Evolutionary conservation across 2,888 invertebrate species (phyloP), one percentile per base, ranked within the genome.

Genomic region (Metalampra italica): DNA sequence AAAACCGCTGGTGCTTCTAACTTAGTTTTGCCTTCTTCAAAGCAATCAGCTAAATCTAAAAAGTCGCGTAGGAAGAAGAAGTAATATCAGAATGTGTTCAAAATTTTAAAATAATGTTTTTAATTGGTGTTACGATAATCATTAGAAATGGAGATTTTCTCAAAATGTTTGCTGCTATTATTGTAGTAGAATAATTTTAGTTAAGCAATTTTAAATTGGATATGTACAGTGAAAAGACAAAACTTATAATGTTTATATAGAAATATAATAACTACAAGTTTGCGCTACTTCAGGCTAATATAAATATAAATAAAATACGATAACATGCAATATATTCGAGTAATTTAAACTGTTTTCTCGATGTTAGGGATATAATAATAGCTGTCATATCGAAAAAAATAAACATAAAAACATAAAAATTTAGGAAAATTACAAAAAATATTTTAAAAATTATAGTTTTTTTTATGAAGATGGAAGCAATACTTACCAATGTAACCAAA

Each of bases 51-150:
- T 56, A 87, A 88, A 56, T 83, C 90, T 66, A 91, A 90, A 68
- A 92, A 91, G 68, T 82, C 91, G 46, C 92, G 91, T 68, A 91
- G 90, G 69, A 92, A 92, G 82, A 91, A 91, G 71, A 92, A 92
- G 80, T 92, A 91, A 88, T 68, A 64, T 64, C 61, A 62, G 46
- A 46, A 36, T 73, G 78, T 79, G 78, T 81, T 80, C 76, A 77
- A 49, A 55, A 50, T 59, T 62, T 66, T 68, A 68, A 64, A 59
- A 69, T 63, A 57, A 61, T 63, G 68, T 66, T 69, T 66, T 60
- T 57, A 65, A 65, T 66, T 42, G 55, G 44, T 54, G 62, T 63
- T 67, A 59, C 71, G 64, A 66, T 34, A 39, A 32, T 13, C 14
- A 13, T 40, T 49, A 36, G 36, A n/a, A 3, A n/a, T 49, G 11